Base-by-base conservation (phyloP, 2,888 invertebrate genomes). In the Drosophila meridionalis region DNA sequence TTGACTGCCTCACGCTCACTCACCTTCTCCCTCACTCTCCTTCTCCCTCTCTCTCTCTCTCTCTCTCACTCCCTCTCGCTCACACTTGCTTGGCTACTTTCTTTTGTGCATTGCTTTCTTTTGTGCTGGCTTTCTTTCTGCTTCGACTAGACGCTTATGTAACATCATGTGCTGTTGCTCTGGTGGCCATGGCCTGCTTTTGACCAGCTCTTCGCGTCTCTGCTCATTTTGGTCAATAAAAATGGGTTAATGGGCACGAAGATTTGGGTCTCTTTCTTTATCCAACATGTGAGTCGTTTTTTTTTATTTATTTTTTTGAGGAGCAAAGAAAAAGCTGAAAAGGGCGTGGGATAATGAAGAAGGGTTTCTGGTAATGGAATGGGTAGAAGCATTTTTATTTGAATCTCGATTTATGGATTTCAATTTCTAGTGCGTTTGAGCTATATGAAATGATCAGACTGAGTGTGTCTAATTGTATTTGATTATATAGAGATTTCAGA, bases 241-340 rank as follows among this genome's bases (percentile, higher is more conserved):
- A 87, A 89, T 87, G 80, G 87, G 89, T 89, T 87, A 87, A 78
- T 87, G 68, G 83, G 69, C 73, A 71, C 20, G 32, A 52, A 52
- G 52, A 64, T 80, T 64, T 52, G 34, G 58, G 42, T 59, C 52
- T 50, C 48, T 64, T 60, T 40, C 20, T 7, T 4, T 47, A 14
- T 30, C 47, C 11, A 38, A 26, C 34, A 34, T 52, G 36, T 56
- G n/a, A 12, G 7, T 42, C 56, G 30, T 9, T 30, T n/a, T 4
- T 53, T 38, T 26, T 3, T 53, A 20, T 20, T 20, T 20, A 20
- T 14, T 26, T 3, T 42, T 5, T 45, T 20, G 43, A 20, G 20
- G 3, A 20, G 28, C 3, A 0, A 11, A 3, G 6, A 11, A 4
- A 11, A n/a, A 56, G 30, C 11, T 40, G 42, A 36, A 57, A 45